A percentile compares a stretch with the other conserved stretches of the same genome.
Evolutionary conservation across 2,888 invertebrate species (phyloP).

Genomic region (Mesorhabditis spiculigera): DNA sequence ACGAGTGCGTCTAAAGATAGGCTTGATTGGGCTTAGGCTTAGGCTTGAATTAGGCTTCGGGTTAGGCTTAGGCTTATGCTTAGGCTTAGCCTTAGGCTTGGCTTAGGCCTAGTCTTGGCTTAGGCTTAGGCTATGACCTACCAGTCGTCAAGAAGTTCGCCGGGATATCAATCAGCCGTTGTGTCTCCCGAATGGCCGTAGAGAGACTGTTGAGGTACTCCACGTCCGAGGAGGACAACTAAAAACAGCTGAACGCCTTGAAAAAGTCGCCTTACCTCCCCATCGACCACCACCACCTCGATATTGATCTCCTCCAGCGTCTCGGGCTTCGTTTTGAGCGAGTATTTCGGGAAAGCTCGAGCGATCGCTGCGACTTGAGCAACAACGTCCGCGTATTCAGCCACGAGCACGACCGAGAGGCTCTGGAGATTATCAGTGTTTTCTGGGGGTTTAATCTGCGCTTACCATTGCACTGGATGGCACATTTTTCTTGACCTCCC

Average conservation of each 20-base stretch:
- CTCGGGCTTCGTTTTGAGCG: slow-evolving; percentile 62
- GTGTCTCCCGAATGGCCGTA: slow-evolving; percentile 69
- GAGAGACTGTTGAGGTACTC: slow-evolving; percentile 57
- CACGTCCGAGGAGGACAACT: slow-evolving; percentile 50
- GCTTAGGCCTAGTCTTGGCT: too few relatives aligned
- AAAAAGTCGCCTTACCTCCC: slow-evolving; percentile 23
- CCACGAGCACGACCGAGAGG: slow-evolving; percentile 37
- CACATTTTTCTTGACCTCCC: not conserved
- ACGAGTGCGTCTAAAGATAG: slow-evolving; percentile 70
- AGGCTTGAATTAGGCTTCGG: too few relatives aligned
- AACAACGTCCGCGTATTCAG: slow-evolving; percentile 69
- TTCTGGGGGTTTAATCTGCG: too few relatives aligned
- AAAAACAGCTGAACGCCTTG: slow-evolving; percentile 30
- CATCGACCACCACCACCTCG: slow-evolving; percentile 43
- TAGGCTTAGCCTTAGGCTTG: too few relatives aligned
- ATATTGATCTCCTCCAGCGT: slow-evolving; percentile 26
- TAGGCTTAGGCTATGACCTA: not conserved
- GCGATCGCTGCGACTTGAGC: slow-evolving; percentile 79
- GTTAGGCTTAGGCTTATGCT: too few relatives aligned
- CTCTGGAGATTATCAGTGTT: slow-evolving; percentile 14
- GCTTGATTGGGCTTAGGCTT: not conserved
- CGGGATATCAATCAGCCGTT: slow-evolving; percentile 81
- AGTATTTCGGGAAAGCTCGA: slow-evolving; percentile 76
- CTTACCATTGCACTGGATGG: slow-evolving; percentile 30
- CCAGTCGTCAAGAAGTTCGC: slow-evolving; percentile 74